phyloP scores from a whole-genome alignment of 1,140 invertebrate species.

The Alviniconcha marisindica region DNA sequence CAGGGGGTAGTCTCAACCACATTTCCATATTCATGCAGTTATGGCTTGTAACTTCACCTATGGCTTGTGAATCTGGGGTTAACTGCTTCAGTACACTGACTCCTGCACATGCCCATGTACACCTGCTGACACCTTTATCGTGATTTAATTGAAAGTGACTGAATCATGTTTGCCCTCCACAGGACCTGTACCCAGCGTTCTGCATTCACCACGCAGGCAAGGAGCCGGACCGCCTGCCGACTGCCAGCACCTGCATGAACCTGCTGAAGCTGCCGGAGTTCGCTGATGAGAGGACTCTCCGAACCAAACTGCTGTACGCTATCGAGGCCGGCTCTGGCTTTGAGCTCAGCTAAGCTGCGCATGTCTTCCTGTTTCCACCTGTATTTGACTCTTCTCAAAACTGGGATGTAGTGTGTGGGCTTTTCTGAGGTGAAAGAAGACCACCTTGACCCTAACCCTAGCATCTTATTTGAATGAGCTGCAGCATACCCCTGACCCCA shows the following conservation, averaged over 20 bases:
- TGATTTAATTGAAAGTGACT: no score
- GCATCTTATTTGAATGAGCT: background rate
- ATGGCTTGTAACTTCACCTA: no score
- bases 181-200: constrained; percentile 95
- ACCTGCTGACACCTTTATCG: no score
- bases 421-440: background rate
- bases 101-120: no score
- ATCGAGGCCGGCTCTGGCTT: constrained; percentile 97
- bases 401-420: background rate
- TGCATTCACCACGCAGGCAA: constrained; percentile 93
- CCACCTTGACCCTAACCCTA: no score
- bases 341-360: constrained; percentile 83
- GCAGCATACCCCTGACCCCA: background rate
- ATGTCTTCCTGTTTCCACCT: background rate
- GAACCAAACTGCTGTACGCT: constrained; percentile 92
- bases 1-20: no score
- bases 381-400: no score
- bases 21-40: no score
- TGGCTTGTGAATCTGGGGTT: no score
- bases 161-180: background rate
- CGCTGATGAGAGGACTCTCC: constrained; percentile 85
- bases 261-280: constrained; percentile 96
- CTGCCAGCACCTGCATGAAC: constrained; percentile 98
- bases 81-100: no score
- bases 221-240: constrained; percentile 90